A percentile compares a stretch with the other conserved stretches of the same genome.
Evolutionary conservation across 2,888 invertebrate genomes (phyloP).

Genomic region (Cataglyphis cursor): DNA sequence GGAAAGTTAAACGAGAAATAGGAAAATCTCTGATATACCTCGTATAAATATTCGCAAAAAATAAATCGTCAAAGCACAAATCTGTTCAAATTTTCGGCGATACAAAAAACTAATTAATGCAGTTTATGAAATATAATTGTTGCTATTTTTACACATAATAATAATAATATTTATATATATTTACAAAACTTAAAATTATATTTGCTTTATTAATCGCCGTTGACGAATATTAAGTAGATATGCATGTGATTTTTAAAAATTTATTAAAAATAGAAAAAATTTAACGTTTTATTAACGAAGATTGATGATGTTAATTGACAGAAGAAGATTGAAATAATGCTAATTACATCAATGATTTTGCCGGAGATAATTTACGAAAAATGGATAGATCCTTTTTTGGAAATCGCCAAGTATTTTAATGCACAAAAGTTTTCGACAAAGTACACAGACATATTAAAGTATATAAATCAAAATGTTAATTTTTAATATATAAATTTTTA

Average conservation of each 20-base stretch:
- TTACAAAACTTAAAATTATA: neutral
- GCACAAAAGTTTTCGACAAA: neutral
- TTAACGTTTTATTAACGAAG: neutral
- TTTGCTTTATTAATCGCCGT: neutral
- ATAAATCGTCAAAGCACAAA: neutral
- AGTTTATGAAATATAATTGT: neutral
- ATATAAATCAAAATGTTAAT: neutral
- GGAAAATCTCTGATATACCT: neutral
- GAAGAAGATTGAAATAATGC: neutral
- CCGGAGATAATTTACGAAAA: neutral
- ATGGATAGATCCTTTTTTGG: neutral
- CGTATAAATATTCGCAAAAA: neutral
- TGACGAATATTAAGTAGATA: neutral
- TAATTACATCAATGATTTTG: neutral
- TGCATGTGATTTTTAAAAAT: neutral
- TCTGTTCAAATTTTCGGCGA: constrained; percentile 1
- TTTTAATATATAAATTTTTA: neutral
- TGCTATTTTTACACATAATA: neutral
- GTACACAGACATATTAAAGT: neutral
- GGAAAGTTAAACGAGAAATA: neutral
- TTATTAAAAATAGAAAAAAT: neutral
- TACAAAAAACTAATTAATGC: neutral
- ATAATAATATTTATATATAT: neutral
- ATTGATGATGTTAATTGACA: neutral
- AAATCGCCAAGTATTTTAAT: neutral